Conservation (phyloP, 2,888 invertebrate species). For the Philopedon plagiatum region DNA sequence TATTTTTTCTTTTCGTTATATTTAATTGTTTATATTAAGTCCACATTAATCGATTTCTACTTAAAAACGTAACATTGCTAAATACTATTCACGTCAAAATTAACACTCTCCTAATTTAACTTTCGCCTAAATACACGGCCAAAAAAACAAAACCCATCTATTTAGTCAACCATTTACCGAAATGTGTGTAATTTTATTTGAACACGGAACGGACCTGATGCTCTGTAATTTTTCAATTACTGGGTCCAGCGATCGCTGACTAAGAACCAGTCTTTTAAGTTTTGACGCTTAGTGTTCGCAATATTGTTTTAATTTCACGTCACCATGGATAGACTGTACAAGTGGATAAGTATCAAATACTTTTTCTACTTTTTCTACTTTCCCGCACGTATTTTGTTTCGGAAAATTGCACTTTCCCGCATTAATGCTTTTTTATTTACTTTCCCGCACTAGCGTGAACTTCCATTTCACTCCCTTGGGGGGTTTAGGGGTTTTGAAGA, state of each 20-base stretch:
- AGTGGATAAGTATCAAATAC: no score
- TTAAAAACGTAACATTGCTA: background rate
- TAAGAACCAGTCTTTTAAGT: background rate
- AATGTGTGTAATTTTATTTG: background rate
- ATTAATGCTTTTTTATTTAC: no score
- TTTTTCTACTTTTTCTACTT: no score
- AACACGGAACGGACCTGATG: slow-evolving; percentile 1
- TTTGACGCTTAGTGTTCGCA: background rate
- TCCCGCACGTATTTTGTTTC: no score
- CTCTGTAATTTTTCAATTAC: slow-evolving; percentile 10
- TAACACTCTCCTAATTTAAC: background rate
- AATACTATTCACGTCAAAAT: background rate
- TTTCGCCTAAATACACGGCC: background rate
- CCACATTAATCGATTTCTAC: background rate
- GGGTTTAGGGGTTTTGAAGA: no score
- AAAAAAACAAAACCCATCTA: background rate
- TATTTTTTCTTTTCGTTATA: background rate
- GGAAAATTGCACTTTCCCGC: no score
- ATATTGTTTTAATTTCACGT: background rate
- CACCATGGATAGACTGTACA: no score
- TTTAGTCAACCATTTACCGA: background rate
- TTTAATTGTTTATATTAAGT: no score
- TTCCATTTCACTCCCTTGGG: no score
- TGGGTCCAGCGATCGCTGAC: background rate
- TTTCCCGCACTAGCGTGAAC: no score